Evolutionary conservation across 2,113 vertebrate genomes (phyloP), one percentile per base, ranked within the genome.

Genomic region (Poeciliopsis retropinna): DNA sequence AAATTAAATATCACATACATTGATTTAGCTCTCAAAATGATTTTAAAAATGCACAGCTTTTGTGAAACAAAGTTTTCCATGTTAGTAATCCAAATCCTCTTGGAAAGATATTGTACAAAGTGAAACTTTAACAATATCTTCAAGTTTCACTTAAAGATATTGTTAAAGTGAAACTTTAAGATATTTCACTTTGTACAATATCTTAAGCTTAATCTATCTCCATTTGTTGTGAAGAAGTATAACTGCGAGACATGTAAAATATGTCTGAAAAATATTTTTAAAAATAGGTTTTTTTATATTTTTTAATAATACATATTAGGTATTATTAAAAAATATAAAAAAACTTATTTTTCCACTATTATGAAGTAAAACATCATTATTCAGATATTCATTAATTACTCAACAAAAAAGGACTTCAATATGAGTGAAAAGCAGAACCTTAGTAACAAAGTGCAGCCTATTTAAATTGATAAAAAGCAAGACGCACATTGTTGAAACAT

Each of bases 1-100:
- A 60, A 87, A 80, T 89, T 89, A 93, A 89, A 92, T 90, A 92
- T 73, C 72, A 64, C 75, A 68, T 25, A 67, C 81, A 91, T 92
- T 86, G 91, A 92, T 91, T 79, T 67, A 78, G 81, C 80, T 90
- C 85, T 87, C 83, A 81, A 89, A 76, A 85, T 76, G 77, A 82
- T 76, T 73, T 83, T 61, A 88, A 68, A 64, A 47, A 27, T 31
- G 15, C 54, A 67, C 62, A 82, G 77, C 73, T 85, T 89, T 80
- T 80, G 67, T 65, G 44, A 64, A 31, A 71, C 57, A 64, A 82
- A 81, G 78, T 82, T 75, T 74, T 30, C 64, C 32, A 73, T 60
- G 37, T 68, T 71, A 66, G 72, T 71, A 79, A 60, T 31, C 61
- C 27, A 22, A 63, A 76, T 34, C 29, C 13, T 72, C 14, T 47